phyloP scores from a whole-genome alignment of 2,888 invertebrate genomes.

The Tenodera sinensis region DNA sequence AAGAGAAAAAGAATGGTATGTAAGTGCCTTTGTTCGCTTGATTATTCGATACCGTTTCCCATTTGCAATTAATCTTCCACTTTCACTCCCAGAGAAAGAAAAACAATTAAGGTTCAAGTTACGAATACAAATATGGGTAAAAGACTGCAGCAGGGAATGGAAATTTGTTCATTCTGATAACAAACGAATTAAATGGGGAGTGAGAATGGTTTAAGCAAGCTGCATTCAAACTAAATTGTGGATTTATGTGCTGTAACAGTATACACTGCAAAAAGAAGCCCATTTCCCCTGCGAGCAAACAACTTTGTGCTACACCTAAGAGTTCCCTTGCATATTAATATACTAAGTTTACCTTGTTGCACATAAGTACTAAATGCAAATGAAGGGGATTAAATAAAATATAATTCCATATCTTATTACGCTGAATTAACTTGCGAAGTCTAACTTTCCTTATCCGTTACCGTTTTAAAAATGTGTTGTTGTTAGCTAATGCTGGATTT shows the following conservation, averaged over 20 bases:
- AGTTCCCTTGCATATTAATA: too few species aligned
- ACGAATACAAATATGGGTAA: not conserved
- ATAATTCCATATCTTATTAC: too few species aligned
- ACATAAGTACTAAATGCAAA: too few species aligned
- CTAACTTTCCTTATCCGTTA: too few species aligned
- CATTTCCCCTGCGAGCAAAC: not conserved
- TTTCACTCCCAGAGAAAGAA: not conserved
- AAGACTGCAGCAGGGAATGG: not conserved
- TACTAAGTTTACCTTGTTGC: too few species aligned
- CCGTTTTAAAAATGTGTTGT: too few species aligned
- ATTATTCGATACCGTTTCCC: not conserved
- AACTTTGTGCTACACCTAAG: not conserved
- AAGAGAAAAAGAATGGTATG: not conserved
- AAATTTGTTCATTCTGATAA: not conserved
- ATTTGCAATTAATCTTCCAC: not conserved
- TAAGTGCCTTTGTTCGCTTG: not conserved
- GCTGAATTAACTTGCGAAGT: too few species aligned
- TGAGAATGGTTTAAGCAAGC: not conserved
- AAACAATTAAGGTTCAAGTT: not conserved
- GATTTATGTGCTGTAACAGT: not conserved
- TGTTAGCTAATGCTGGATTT: too few species aligned
- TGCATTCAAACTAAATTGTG: not conserved
- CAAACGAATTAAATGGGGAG: not conserved
- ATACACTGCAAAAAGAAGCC: not conserved
- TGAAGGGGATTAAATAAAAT: too few species aligned